phyloP scores from a whole-genome alignment of 2,888 invertebrate species.

The Sphinx pinastri region DNA sequence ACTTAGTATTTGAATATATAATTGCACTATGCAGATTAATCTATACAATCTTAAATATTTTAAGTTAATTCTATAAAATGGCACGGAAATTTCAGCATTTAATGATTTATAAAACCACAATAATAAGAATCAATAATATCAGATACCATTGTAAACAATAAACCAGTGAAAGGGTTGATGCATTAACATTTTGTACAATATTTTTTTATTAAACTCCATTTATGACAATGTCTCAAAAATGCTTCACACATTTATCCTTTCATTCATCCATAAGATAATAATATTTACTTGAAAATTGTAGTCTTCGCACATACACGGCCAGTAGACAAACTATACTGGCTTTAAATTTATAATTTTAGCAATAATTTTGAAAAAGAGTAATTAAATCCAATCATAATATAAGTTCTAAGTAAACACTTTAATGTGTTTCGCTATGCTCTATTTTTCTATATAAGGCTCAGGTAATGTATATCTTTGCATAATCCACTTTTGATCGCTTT shows the following conservation, averaged over 20 bases:
- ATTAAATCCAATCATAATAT: background rate
- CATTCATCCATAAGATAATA: background rate
- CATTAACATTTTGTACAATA: too few species aligned
- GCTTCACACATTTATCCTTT: background rate
- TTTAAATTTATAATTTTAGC: background rate
- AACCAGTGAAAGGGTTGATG: too few species aligned
- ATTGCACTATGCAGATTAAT: background rate
- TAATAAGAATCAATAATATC: background rate
- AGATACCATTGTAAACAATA: too few species aligned
- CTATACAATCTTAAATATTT: conserved; percentile 6
- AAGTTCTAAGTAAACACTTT: conserved; percentile 3
- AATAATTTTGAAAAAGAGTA: background rate
- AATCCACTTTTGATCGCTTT: background rate
- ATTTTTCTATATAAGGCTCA: background rate
- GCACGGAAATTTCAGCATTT: conserved; percentile 21
- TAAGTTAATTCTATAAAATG: background rate
- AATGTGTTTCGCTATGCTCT: conserved; percentile 13
- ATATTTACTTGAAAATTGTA: background rate
- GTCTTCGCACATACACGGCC: background rate
- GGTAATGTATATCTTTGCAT: background rate
- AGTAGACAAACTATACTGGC: background rate
- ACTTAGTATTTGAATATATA: background rate
- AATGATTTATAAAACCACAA: background rate
- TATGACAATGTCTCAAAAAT: background rate
- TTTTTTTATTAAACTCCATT: background rate